Conservation (phyloP, 2,113 vertebrate genomes). For the Triplophysa dalaica region DNA sequence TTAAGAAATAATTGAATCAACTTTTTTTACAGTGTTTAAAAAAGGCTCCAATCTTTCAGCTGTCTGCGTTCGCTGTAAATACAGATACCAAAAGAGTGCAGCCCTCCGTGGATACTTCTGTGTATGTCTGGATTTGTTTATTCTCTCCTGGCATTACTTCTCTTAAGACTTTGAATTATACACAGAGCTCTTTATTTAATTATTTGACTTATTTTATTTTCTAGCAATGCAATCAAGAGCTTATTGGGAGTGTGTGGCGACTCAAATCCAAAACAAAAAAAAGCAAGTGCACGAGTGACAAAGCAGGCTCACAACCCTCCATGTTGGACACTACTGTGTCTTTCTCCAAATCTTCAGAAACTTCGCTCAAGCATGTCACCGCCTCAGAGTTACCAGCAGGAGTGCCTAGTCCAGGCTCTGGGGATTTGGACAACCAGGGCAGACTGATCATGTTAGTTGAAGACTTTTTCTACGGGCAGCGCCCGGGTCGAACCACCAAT, state of each 20-base stretch:
- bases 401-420: constrained; percentile 6
- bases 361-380: constrained; percentile 28
- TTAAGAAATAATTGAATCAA: neutral
- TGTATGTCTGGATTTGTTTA: constrained; percentile 73
- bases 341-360: neutral
- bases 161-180: neutral
- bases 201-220: neutral
- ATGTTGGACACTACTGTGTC: neutral
- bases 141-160: neutral
- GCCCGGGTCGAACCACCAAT: constrained; percentile 62
- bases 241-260: constrained; percentile 35
- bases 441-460: constrained; percentile 88
- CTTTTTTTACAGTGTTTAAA: constrained; percentile 39
- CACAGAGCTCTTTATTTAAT: neutral
- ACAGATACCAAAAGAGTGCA: constrained; percentile 78
- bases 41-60: constrained; percentile 55
- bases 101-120: constrained; percentile 83
- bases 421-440: constrained; percentile 62
- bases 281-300: neutral
- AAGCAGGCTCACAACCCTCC: neutral
- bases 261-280: constrained; percentile 14
- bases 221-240: constrained; percentile 53
- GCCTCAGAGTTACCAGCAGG: constrained; percentile 44
- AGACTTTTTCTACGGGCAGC: constrained; percentile 85
- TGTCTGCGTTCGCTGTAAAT: constrained; percentile 75